Conservation (phyloP, 2,797 vertebrate species). For the Labroides dimidiatus region DNA sequence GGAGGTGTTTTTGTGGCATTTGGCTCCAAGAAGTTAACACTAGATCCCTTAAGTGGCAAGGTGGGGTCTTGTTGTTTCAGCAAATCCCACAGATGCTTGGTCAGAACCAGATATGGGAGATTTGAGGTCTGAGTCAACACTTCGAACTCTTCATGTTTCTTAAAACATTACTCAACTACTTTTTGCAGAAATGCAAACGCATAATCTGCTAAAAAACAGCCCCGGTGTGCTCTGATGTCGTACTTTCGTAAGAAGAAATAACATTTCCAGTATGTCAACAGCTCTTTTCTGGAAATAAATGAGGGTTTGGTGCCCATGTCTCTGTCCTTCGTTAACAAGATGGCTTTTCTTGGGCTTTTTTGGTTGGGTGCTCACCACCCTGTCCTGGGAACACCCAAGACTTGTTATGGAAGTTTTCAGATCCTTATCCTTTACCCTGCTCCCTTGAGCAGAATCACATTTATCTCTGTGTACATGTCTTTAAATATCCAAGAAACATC, state of each 20-base stretch:
- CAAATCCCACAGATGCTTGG: background rate
- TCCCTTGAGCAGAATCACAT: no score
- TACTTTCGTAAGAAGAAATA: no score
- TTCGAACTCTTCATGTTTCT: background rate
- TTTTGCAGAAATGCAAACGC: background rate
- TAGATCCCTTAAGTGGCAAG: background rate
- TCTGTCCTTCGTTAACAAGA: background rate
- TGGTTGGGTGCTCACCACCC: background rate
- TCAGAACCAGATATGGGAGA: background rate
- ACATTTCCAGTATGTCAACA: no score
- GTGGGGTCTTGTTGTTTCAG: conserved; percentile 1
- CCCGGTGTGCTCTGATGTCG: background rate
- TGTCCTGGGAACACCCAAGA: background rate
- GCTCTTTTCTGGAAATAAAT: background rate
- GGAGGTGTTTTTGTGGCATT: background rate
- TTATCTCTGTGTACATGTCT: no score
- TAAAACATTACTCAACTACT: background rate
- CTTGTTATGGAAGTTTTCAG: background rate
- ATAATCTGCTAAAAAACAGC: background rate
- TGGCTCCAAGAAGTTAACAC: background rate
- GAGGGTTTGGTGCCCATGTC: background rate
- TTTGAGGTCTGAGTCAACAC: background rate
- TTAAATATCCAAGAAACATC: no score
- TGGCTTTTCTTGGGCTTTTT: background rate
- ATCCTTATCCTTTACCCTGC: no score